phyloP scores from a whole-genome alignment of 2,888 invertebrate genomes.

The Dicycla oo region DNA sequence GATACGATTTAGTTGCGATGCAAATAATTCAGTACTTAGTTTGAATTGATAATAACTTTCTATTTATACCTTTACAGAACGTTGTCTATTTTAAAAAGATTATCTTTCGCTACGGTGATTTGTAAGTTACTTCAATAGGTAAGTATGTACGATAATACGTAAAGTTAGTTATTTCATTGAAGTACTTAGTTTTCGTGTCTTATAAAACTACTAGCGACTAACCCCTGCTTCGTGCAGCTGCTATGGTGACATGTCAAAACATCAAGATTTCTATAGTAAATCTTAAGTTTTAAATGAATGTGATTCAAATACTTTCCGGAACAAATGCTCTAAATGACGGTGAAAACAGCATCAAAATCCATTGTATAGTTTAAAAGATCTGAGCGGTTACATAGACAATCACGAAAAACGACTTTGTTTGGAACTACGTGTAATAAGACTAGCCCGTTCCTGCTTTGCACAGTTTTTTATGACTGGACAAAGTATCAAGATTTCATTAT shows the following conservation, averaged over 20 bases:
- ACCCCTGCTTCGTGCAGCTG: background rate
- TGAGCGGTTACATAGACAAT: background rate
- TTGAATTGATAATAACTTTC: background rate
- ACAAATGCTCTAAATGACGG: background rate
- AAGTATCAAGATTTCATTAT: too few relatives aligned
- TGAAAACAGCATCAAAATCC: background rate
- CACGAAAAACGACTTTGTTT: background rate
- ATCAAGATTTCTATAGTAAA: too few relatives aligned
- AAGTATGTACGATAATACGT: conserved; percentile 17
- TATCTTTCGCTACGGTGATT: conserved; percentile 9
- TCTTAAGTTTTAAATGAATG: background rate
- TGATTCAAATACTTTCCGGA: background rate
- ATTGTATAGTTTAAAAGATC: background rate
- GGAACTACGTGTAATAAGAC: too few relatives aligned
- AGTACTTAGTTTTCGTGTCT: conserved; percentile 4
- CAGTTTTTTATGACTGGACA: too few relatives aligned
- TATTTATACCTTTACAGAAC: conserved; percentile 19
- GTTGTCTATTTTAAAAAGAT: conserved; percentile 23
- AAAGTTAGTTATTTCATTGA: background rate
- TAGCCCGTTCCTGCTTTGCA: too few relatives aligned
- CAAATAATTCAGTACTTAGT: background rate
- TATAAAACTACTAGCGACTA: background rate
- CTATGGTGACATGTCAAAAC: background rate
- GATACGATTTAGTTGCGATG: background rate
- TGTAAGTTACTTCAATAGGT: conserved; percentile 28